Conservation (phyloP, 2,797 vertebrate genomes). For the Hyperoplus immaculatus region DNA sequence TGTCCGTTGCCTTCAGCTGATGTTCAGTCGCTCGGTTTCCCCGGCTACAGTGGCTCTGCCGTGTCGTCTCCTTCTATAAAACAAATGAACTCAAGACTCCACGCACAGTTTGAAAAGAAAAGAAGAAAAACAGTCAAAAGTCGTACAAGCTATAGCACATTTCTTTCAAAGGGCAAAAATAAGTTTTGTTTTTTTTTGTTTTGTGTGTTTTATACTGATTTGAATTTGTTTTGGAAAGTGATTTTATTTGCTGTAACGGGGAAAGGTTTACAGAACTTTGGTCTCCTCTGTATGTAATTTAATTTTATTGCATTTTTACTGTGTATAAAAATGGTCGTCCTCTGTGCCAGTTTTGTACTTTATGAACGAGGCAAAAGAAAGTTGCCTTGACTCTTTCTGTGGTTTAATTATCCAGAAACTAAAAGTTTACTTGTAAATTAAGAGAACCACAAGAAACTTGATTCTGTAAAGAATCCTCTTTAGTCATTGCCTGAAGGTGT, state of each 20-base stretch:
- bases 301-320: constrained; percentile 99
- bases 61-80: constrained; percentile 37
- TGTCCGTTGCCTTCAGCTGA: constrained; percentile 67
- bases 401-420: constrained; percentile 95
- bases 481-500: constrained; percentile 99
- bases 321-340: constrained; percentile 96
- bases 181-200: constrained; percentile 76
- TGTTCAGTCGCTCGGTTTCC: constrained; percentile 70
- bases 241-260: constrained; percentile 95
- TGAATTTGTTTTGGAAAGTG: constrained; percentile 91
- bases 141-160: constrained; percentile 88
- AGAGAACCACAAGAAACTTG: constrained; percentile 98
- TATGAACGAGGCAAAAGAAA: constrained; percentile 91
- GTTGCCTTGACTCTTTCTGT: constrained; percentile 92
- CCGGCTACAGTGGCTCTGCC: constrained; percentile 55
- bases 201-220: constrained; percentile 87
- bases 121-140: constrained; percentile 64
- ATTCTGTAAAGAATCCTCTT: constrained; percentile 99
- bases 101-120: constrained; percentile 66
- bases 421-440: constrained; percentile 98
- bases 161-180: constrained; percentile 75
- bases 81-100: constrained; percentile 60
- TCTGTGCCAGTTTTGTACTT: constrained; percentile 99
- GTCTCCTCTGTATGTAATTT: constrained; percentile 93
- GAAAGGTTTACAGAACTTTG: constrained; percentile 90